Evolutionary conservation across 2,113 vertebrate genomes (phyloP).

Genomic region (Cavia porcellus): DNA sequence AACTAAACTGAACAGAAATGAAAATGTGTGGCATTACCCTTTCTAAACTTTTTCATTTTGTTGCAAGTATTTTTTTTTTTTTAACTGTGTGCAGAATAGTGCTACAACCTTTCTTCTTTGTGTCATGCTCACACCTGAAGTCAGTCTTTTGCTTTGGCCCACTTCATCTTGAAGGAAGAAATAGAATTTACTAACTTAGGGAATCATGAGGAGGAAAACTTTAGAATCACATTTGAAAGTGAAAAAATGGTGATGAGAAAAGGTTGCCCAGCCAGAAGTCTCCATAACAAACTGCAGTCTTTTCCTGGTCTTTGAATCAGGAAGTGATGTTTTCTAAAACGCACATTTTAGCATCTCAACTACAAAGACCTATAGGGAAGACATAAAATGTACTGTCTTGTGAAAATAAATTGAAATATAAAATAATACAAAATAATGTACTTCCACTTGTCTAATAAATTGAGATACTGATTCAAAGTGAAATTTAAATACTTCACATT

Average conservation of each 20-base stretch:
- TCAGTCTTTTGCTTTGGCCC: not conserved
- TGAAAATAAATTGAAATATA: not conserved
- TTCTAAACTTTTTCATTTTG: not conserved
- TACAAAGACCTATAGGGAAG: not conserved
- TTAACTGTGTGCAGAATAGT: not conserved
- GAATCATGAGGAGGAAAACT: not conserved
- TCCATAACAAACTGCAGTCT: not conserved
- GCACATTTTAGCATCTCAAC: conserved; percentile 8
- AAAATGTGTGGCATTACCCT: not conserved
- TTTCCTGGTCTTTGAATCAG: not conserved
- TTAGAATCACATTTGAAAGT: conserved; percentile 2
- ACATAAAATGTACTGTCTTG: not conserved
- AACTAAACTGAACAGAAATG: not conserved
- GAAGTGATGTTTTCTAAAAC: not conserved
- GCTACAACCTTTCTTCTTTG: not conserved
- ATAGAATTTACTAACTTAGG: not conserved
- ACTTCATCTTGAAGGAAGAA: not conserved
- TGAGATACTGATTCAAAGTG: not conserved
- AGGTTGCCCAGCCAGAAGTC: not conserved
- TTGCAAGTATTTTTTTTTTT: not conserved
- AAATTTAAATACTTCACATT: conserved; percentile 44
- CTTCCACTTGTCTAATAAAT: not conserved
- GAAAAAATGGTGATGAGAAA: not conserved
- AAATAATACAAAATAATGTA: not conserved
- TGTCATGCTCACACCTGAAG: not conserved